phyloP scores from a whole-genome alignment of 2,888 invertebrate genomes.

The Automeris io region DNA sequence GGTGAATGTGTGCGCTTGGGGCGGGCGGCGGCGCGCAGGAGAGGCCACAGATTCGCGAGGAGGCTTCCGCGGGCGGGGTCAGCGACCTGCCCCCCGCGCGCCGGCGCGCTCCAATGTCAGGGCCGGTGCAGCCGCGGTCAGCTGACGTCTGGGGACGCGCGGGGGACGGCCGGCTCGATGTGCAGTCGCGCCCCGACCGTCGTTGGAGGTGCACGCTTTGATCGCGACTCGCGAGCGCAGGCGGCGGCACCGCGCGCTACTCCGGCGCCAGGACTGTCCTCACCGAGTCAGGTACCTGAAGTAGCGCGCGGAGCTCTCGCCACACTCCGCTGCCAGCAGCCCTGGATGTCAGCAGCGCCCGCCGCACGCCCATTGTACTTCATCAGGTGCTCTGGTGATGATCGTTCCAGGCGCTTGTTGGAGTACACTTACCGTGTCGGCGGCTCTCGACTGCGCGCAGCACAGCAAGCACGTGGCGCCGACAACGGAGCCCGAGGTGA shows the following conservation, averaged over 20 bases:
- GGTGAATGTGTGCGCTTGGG: slow-evolving; percentile 40
- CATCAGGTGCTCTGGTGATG: slow-evolving; percentile 99
- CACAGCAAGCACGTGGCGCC: slow-evolving; percentile 20
- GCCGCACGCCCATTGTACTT: slow-evolving; percentile 99
- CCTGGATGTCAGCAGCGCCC: slow-evolving; percentile 46
- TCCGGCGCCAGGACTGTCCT: slow-evolving; percentile 90
- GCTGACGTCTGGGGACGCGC: slow-evolving; percentile 76
- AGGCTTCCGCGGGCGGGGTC: slow-evolving; percentile 74
- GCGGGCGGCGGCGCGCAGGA: slow-evolving; percentile 23
- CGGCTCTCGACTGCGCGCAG: slow-evolving; percentile 53
- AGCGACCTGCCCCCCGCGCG: slow-evolving; percentile 62
- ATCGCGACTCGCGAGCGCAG: slow-evolving; percentile 42
- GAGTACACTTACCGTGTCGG: slow-evolving; percentile 97
- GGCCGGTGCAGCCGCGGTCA: slow-evolving; percentile 76
- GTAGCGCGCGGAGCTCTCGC: slow-evolving; percentile 94
- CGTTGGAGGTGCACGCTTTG: slow-evolving; percentile 47
- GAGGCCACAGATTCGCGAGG: slow-evolving; percentile 56
- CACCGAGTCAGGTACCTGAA: slow-evolving; percentile 97
- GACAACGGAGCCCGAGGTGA: slow-evolving; percentile 16
- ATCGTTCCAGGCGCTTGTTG: slow-evolving; percentile 97
- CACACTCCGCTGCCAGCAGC: slow-evolving; percentile 22
- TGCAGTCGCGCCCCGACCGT: slow-evolving; percentile 64
- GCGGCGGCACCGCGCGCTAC: slow-evolving; percentile 85
- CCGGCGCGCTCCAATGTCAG: slow-evolving; percentile 73
- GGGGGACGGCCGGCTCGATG: slow-evolving; percentile 59